Evolutionary conservation across 2,113 vertebrate genomes (phyloP).

Genomic region (Gobius niger): DNA sequence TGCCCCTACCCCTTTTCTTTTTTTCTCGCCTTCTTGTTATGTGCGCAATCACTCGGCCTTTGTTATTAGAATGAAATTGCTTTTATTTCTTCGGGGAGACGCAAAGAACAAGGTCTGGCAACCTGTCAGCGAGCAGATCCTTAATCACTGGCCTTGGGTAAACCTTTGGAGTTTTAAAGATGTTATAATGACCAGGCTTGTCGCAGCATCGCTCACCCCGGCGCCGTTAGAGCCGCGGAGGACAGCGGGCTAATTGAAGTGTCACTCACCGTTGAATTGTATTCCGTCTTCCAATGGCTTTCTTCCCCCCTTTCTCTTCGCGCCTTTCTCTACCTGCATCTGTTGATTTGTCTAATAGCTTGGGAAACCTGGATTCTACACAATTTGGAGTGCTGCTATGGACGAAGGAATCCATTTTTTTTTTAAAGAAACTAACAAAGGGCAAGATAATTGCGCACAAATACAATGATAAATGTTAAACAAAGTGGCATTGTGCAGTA

Average conservation of each 20-base stretch:
- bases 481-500: too few relatives aligned
- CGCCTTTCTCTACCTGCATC: background rate
- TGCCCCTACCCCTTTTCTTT: background rate
- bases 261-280: conserved; percentile 53
- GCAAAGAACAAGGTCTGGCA: conserved; percentile 23
- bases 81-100: conserved; percentile 47
- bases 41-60: conserved; percentile 34
- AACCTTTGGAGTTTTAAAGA: conserved; percentile 52
- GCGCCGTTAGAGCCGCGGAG: conserved; percentile 45
- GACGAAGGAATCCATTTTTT: conserved; percentile 29
- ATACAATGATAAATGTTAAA: too few relatives aligned
- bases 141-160: conserved; percentile 55
- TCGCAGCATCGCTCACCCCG: conserved; percentile 33
- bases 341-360: conserved; percentile 9
- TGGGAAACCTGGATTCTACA: conserved; percentile 3
- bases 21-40: conserved; percentile 8
- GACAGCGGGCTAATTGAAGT: conserved; percentile 60
- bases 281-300: conserved; percentile 15
- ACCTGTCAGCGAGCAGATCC: conserved; percentile 43
- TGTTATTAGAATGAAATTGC: conserved; percentile 47
- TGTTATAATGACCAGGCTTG: conserved; percentile 62
- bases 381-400: background rate
- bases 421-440: too few relatives aligned
- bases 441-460: too few relatives aligned
- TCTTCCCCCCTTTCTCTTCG: background rate